These are phyloP conservation scores for Falcaria lacertinaria DNA, from an alignment of 2,888 invertebrate genomes.

Conservation along the genomic window DNA sequence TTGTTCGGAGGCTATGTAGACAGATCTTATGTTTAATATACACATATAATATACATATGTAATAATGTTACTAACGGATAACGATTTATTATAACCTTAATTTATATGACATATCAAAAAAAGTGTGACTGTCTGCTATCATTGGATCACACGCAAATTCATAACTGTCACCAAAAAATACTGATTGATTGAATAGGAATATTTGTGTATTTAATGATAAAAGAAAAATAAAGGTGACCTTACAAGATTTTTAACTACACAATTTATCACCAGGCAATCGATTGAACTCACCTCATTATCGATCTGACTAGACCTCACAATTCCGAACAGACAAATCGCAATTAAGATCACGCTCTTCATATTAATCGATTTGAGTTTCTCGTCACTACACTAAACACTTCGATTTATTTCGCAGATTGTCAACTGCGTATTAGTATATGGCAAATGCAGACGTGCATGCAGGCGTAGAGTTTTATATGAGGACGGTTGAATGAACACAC, in stretches of 20 bases:
- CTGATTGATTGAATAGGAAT: no score
- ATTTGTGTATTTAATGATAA: no score
- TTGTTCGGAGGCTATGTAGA: no score
- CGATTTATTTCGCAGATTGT: constrained; percentile 19
- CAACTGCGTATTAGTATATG: constrained; percentile 19
- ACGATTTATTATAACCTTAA: no score
- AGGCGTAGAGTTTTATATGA: constrained; percentile 60
- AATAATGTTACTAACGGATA: no score
- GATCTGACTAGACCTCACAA: constrained; percentile 58
- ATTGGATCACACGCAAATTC: no score
- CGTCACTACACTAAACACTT: constrained; percentile 52
- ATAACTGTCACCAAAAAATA: no score
- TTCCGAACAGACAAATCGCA: constrained; percentile 60
- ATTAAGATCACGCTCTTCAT: constrained; percentile 61
- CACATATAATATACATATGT: no score
- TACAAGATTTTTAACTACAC: no score
- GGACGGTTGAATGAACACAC: constrained; percentile 41
- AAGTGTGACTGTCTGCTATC: no score
- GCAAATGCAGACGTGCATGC: constrained; percentile 59
- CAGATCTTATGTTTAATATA: no score
- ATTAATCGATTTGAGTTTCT: constrained; percentile 28
- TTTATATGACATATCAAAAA: no score
- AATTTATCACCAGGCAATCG: neutral
- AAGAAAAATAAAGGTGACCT: neutral
- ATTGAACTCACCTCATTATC: constrained; percentile 54